phyloP scores from a whole-genome alignment of 2,797 vertebrate species.

The Natrix natrix region DNA sequence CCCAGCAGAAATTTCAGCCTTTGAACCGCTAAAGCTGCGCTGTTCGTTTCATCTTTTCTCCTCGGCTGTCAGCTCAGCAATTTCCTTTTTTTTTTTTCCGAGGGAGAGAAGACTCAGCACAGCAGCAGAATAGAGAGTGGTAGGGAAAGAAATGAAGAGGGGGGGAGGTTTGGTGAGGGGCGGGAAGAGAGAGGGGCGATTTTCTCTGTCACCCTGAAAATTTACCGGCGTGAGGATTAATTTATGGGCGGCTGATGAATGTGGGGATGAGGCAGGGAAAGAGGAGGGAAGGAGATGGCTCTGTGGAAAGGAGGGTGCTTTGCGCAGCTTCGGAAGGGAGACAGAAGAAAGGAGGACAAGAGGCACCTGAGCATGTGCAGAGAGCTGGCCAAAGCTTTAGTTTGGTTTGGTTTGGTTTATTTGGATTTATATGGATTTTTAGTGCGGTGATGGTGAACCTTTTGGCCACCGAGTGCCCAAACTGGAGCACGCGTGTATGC shows the following conservation, averaged over 20 bases:
- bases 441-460: too few species aligned
- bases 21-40: neutral
- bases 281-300: constrained; percentile 1
- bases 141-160: neutral
- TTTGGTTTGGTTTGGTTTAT: too few species aligned
- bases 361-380: neutral
- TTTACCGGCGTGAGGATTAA: constrained; percentile 71
- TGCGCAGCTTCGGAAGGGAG: neutral
- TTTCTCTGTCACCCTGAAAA: constrained; percentile 61
- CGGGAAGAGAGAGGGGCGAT: constrained; percentile 17
- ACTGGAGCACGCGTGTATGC: too few species aligned
- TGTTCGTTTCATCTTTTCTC: neutral
- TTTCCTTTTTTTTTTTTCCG: neutral
- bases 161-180: neutral
- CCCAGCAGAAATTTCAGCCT: neutral
- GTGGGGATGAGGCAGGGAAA: constrained; percentile 65
- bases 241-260: constrained; percentile 73
- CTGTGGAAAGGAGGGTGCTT: neutral
- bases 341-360: too few species aligned
- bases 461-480: too few species aligned
- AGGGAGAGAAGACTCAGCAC: neutral
- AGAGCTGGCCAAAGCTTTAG: neutral
- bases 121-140: neutral
- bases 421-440: too few species aligned
- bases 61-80: neutral